These are phyloP conservation scores for Proisotoma minuta DNA, from an alignment of 2,888 invertebrate genomes.

Conservation along the genomic window DNA sequence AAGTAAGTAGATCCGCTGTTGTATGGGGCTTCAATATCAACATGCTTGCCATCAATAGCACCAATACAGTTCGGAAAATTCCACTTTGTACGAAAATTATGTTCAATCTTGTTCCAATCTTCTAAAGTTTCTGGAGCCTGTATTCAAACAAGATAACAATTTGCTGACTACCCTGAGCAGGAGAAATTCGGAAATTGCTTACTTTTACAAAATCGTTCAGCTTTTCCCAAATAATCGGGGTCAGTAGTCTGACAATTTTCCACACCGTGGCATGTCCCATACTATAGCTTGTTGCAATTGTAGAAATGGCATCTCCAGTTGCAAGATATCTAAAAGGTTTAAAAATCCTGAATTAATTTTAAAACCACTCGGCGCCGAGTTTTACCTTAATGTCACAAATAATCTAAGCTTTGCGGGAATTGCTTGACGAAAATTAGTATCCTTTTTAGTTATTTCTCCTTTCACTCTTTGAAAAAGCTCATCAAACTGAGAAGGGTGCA, in stretches of 20 bases:
- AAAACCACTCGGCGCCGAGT: not conserved
- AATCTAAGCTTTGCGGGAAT: not conserved
- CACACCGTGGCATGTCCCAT: not conserved
- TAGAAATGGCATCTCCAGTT: not conserved
- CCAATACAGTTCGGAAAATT: constrained; percentile 15
- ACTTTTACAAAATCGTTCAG: not conserved
- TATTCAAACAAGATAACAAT: not conserved
- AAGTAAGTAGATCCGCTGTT: constrained; percentile 13
- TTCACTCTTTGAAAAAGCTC: too few relatives aligned
- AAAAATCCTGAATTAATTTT: not conserved
- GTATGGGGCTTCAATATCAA: not conserved
- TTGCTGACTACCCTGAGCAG: not conserved
- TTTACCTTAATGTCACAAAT: not conserved
- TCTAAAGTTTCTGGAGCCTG: not conserved
- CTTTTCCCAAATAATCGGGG: not conserved
- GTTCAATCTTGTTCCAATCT: constrained; percentile 7
- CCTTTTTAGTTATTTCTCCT: too few relatives aligned
- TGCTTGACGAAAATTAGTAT: not conserved
- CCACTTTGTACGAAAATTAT: constrained; percentile 4
- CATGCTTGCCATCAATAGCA: constrained; percentile 8
- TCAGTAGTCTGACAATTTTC: not conserved
- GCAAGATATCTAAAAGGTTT: not conserved
- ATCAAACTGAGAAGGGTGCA: not conserved
- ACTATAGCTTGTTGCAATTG: constrained; percentile 4
- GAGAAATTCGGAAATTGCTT: not conserved